Percentiles rank a stretch among this genome's conserved stretches.
Conservation (phyloP, 2,113 vertebrate genomes). For the Gobio gobio region DNA sequence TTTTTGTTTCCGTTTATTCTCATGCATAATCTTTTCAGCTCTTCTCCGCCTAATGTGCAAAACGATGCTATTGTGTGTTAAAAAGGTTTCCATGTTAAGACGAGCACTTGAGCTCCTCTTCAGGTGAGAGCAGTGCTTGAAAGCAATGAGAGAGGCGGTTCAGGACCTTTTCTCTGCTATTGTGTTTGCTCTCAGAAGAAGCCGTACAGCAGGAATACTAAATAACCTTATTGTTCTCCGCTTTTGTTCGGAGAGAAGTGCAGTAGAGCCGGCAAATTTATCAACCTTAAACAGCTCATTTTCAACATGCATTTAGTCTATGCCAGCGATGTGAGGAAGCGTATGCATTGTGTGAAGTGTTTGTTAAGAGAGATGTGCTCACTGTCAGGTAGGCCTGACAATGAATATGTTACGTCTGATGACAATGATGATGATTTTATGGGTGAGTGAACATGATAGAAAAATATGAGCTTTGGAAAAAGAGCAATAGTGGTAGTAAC, state of each 20-base stretch:
- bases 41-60: constrained; percentile 29
- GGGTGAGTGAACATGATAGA: constrained; percentile 42
- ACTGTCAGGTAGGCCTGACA: constrained; percentile 28
- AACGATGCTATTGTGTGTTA: constrained; percentile 40
- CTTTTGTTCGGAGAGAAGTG: constrained; percentile 43
- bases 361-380: constrained; percentile 14
- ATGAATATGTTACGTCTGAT: constrained; percentile 33
- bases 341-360: constrained; percentile 22
- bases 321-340: not conserved
- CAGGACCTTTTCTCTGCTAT: constrained; percentile 39
- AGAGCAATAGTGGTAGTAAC: not conserved
- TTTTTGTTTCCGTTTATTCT: constrained; percentile 9
- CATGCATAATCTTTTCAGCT: constrained; percentile 1
- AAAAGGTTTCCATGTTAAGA: constrained; percentile 44
- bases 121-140: constrained; percentile 53
- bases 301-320: constrained; percentile 12
- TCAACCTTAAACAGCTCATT: constrained; percentile 41
- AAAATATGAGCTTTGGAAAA: constrained; percentile 23
- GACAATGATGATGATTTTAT: constrained; percentile 42
- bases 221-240: constrained; percentile 52
- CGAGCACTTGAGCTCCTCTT: constrained; percentile 59
- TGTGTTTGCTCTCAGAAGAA: constrained; percentile 51
- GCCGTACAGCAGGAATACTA: constrained; percentile 50
- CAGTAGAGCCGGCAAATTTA: constrained; percentile 22
- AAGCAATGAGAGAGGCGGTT: constrained; percentile 40